phyloP scores from a whole-genome alignment of 2,113 vertebrate genomes.

The Chloroceryle aenea region DNA sequence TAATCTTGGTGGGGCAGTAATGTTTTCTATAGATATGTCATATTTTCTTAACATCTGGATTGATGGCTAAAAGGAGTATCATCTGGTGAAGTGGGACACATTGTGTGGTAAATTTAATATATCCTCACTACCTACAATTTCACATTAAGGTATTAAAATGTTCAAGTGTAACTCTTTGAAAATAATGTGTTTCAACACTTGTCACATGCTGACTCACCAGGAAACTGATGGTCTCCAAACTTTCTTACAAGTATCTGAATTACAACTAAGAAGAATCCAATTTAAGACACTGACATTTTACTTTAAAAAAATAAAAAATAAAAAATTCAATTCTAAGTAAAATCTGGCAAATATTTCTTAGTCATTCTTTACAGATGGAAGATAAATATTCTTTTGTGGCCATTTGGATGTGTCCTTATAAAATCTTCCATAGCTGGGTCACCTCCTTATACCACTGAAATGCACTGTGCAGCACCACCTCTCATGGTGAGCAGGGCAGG shows the following conservation, averaged over 20 bases:
- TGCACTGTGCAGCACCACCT: background rate
- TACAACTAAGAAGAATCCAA: background rate
- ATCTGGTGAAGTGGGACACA: background rate
- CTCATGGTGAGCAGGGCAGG: fast-evolving
- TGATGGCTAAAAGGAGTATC: background rate
- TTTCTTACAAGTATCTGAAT: background rate
- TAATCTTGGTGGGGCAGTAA: background rate
- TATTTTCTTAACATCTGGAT: background rate
- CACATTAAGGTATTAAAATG: background rate
- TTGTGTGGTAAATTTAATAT: background rate
- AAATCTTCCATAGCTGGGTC: fast-evolving
- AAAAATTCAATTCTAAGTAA: background rate
- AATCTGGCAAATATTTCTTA: background rate
- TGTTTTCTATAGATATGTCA: background rate
- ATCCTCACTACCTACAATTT: background rate
- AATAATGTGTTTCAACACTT: background rate
- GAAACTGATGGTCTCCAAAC: background rate
- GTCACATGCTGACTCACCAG: background rate
- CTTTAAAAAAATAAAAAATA: background rate
- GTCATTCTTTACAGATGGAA: fast-evolving
- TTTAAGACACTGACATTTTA: background rate
- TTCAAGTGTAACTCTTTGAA: background rate
- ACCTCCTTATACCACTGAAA: background rate
- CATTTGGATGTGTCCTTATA: background rate
- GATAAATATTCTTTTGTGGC: background rate